These are phyloP conservation scores for Lepidochrysops patricia DNA, from an alignment of 2,888 invertebrate species.

Conservation along the genomic window DNA sequence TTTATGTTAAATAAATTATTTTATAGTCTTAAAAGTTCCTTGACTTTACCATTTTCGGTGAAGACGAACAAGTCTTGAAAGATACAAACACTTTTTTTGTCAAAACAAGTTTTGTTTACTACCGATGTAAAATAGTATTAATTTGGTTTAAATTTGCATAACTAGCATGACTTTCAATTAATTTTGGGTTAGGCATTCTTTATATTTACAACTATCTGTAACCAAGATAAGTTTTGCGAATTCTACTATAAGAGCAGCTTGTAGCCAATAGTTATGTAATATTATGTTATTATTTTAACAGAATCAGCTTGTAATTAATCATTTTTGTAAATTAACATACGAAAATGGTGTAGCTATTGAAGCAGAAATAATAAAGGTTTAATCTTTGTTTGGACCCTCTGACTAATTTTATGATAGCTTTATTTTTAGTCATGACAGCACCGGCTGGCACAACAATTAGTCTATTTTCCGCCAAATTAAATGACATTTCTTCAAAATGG, in stretches of 20 bases:
- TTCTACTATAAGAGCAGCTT: too few relatives aligned
- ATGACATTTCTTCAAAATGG: conserved; percentile 27
- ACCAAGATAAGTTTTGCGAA: too few relatives aligned
- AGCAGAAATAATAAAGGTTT: neutral
- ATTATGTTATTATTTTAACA: neutral
- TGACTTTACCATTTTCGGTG: neutral
- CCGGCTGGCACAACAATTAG: neutral
- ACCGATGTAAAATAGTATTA: neutral
- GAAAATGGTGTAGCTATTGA: neutral
- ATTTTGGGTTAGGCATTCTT: too few relatives aligned
- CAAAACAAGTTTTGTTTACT: neutral
- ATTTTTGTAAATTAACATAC: neutral
- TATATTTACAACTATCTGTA: too few relatives aligned
- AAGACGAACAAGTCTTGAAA: neutral
- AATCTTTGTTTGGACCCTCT: neutral
- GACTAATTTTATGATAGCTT: neutral
- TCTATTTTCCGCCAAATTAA: conserved; percentile 23
- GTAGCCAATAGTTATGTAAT: neutral
- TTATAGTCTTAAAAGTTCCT: neutral
- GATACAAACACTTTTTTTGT: neutral
- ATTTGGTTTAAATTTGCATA: neutral
- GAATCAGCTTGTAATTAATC: neutral
- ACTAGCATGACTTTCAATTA: neutral
- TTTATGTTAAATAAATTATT: neutral
- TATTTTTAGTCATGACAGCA: conserved; percentile 1